Base-by-base conservation (phyloP, 2,113 vertebrate genomes). In the Mesembrinibis cayennensis region DNA sequence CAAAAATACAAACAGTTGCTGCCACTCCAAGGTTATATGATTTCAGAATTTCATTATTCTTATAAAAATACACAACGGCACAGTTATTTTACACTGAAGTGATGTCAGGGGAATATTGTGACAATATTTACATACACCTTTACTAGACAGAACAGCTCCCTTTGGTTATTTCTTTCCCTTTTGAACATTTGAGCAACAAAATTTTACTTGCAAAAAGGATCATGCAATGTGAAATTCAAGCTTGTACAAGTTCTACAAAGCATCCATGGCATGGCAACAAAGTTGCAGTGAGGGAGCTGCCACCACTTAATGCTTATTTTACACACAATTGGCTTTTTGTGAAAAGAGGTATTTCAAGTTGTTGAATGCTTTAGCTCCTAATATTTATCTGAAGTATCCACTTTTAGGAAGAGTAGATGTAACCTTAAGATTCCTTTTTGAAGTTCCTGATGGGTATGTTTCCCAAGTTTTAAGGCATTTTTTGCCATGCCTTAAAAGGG, bases 381-480 rank as follows among this genome's bases (percentile, higher is more conserved):
- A 50, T 4, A 30, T 30, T 93, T 9, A 13, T 19, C 25, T 4
- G 36, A 74, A 49, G 56, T 30, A 58, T 8, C 20, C 4, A 5
- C 44, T 58, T 84, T 61, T 53, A 66, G 13, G 26, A 81, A 78
- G 3, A 56, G 47, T 8, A 66, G 18, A n/a, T n/a, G 3, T 13
- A 62, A 34, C 62, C 8, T 58, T 56, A 52, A 84, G 9, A 45
- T 62, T 70, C 2, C 12, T 53, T 83, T 66, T 40, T 9, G 29
- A 58, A 45, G 11, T 10, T 10, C 3, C 16, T 52, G 5, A 15
- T 19, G 6, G 21, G 6, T 34, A 44, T 0, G 1, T 40, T 70
- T 85, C 6, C 7, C 23, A 30, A 62, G 25, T 44, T 73, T 62
- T 78, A 74, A 79, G 23, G 20, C 8, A 3, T 42, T 71, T 73